phyloP scores from a whole-genome alignment of 2,113 vertebrate genomes.

The Irena cyanogastra region DNA sequence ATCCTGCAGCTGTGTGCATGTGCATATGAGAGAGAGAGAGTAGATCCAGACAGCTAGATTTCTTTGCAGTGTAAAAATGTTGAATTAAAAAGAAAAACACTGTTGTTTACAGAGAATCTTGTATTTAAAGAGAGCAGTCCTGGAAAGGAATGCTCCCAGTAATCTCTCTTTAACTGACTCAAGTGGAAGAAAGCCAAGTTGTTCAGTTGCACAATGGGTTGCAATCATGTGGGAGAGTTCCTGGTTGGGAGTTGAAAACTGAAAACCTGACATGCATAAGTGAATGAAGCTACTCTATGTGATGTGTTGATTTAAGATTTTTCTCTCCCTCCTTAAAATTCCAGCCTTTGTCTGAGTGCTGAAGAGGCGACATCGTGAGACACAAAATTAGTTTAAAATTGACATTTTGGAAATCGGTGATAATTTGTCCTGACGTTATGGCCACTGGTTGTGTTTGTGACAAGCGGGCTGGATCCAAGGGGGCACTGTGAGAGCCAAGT shows the following conservation, averaged over 20 bases:
- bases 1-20: not conserved
- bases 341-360: slow-evolving; percentile 2
- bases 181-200: slow-evolving; percentile 38
- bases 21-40: not conserved
- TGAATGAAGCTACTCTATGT: not conserved
- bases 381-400: slow-evolving; percentile 61
- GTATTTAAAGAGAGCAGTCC: not conserved
- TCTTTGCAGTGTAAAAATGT: not conserved
- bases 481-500: slow-evolving; percentile 45
- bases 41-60: not conserved
- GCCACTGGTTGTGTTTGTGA: slow-evolving; percentile 52
- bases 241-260: slow-evolving; percentile 58
- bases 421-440: slow-evolving; percentile 57
- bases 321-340: not conserved
- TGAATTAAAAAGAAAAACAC: not conserved
- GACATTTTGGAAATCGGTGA: slow-evolving; percentile 27
- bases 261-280: slow-evolving; percentile 29
- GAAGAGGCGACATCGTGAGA: not conserved
- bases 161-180: slow-evolving; percentile 35
- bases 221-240: slow-evolving; percentile 58
- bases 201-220: slow-evolving; percentile 42
- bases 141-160: slow-evolving; percentile 12
- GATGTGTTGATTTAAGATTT: slow-evolving; percentile 16
- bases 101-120: not conserved
- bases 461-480: slow-evolving; percentile 56